Conservation (phyloP, 2,113 vertebrate genomes). For the Ptilonorhynchus violaceus region DNA sequence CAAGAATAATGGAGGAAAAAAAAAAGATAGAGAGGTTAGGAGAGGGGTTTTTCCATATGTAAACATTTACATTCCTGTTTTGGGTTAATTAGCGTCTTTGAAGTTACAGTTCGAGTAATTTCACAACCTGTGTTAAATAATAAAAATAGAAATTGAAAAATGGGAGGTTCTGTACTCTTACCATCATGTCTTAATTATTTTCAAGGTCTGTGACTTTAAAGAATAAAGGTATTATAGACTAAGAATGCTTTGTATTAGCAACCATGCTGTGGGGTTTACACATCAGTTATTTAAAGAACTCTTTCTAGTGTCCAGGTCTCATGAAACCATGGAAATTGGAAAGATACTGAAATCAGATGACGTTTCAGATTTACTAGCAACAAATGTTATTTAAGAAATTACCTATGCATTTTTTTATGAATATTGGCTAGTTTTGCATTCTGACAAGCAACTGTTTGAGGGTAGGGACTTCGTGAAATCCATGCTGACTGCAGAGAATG, state of each 20-base stretch:
- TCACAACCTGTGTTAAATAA: background rate
- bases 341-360: background rate
- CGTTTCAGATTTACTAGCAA: background rate
- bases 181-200: background rate
- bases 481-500: background rate
- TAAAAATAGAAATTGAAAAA: background rate
- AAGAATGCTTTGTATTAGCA: background rate
- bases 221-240: background rate
- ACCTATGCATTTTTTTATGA: background rate
- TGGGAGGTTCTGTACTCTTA: background rate
- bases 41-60: background rate
- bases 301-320: background rate
- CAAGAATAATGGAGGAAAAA: background rate
- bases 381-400: background rate
- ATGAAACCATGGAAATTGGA: background rate
- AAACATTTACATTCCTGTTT: background rate
- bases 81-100: background rate
- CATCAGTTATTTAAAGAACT: background rate
- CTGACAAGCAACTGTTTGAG: background rate
- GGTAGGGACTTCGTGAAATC: background rate
- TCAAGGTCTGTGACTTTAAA: background rate
- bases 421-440: background rate
- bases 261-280: background rate
- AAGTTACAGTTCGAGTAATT: background rate
- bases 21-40: background rate